These are phyloP conservation scores for Pangasius sanitwongsei DNA, from an alignment of 2,797 vertebrate species.

Conservation along the genomic window DNA sequence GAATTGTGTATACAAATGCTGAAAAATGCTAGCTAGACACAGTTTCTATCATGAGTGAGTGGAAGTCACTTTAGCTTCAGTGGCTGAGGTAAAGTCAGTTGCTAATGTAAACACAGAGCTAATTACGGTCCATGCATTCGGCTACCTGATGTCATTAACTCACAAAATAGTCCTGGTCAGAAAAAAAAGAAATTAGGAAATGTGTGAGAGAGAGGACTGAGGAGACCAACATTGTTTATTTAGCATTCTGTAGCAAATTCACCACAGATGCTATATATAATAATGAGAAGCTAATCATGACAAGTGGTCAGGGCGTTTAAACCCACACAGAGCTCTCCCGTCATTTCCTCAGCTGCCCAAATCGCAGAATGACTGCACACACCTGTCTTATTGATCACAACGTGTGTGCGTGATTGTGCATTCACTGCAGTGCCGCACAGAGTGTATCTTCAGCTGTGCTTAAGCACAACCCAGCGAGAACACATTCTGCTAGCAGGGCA, in stretches of 20 bases:
- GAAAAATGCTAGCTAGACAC: background rate
- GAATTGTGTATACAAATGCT: background rate
- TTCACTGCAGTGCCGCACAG: slow-evolving; percentile 37
- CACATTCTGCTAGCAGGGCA: slow-evolving; percentile 46
- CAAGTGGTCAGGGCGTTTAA: background rate
- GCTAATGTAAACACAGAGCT: background rate
- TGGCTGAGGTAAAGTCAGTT: background rate
- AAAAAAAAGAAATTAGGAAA: background rate
- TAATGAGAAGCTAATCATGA: slow-evolving; percentile 10
- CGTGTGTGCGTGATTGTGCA: slow-evolving; percentile 21
- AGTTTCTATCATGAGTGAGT: background rate
- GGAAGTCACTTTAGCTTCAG: background rate
- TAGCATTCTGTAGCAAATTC: background rate
- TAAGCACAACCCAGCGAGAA: slow-evolving; percentile 36
- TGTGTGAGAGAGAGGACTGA: background rate
- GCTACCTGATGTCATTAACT: background rate
- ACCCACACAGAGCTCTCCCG: background rate
- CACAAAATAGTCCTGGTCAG: background rate
- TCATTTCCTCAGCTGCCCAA: slow-evolving; percentile 17
- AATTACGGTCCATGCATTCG: background rate
- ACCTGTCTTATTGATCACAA: slow-evolving; percentile 25
- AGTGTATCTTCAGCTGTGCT: slow-evolving; percentile 32
- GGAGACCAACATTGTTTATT: background rate
- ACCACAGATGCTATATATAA: background rate
- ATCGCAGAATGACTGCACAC: background rate